Evolutionary conservation across 2,113 vertebrate species (phyloP).

Genomic region (Thalassarche chlororhynchos): DNA sequence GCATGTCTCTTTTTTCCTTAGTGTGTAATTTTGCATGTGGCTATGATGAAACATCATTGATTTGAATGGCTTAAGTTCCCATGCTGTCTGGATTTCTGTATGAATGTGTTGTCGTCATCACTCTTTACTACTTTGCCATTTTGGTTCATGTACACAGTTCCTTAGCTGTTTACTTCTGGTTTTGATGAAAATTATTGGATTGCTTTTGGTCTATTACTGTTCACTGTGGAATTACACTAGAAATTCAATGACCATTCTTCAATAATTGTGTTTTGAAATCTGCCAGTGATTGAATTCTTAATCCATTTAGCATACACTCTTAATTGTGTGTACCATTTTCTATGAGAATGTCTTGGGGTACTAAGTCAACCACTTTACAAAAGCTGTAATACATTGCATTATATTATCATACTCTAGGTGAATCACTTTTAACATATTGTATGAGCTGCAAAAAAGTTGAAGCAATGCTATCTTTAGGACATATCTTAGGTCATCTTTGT

Average conservation of each 20-base stretch:
- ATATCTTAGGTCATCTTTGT: not conserved
- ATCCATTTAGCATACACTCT: not conserved
- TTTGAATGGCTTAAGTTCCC: not conserved
- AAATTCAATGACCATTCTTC: not conserved
- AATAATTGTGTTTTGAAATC: not conserved
- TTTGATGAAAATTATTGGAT: not conserved
- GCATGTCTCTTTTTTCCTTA: not conserved
- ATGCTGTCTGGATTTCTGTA: not conserved
- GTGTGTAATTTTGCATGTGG: not conserved
- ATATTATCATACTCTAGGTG: not conserved
- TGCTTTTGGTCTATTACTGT: not conserved
- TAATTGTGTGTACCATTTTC: not conserved
- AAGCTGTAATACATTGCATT: not conserved
- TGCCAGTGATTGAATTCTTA: not conserved
- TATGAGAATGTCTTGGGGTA: not conserved
- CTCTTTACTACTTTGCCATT: not conserved
- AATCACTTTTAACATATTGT: not conserved
- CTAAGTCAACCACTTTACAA: not conserved
- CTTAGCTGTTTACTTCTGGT: not conserved
- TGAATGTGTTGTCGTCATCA: not conserved
- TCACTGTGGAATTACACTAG: not conserved
- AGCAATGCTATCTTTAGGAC: not conserved
- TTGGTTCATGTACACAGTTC: not conserved
- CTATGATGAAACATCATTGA: not conserved
- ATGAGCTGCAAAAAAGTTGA: not conserved